Percentiles rank a stretch among this genome's conserved stretches.
phyloP scores from a whole-genome alignment of 2,888 invertebrate genomes.

The Agrilus cyanescens region DNA sequence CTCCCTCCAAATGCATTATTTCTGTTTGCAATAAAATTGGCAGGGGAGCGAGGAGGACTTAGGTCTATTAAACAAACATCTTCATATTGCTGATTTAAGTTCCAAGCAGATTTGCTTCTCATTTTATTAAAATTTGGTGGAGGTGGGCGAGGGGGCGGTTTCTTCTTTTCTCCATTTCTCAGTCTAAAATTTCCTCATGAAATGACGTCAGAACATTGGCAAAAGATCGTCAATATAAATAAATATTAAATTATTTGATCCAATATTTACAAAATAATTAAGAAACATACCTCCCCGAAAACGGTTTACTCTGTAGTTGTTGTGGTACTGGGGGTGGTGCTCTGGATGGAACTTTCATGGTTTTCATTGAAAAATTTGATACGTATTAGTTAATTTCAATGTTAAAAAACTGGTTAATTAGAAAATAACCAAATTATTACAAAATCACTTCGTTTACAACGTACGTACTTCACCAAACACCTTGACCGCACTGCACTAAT shows the following conservation, averaged over 20 bases:
- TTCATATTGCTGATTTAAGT: slow-evolving; percentile 26
- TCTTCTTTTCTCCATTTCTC: slow-evolving; percentile 39
- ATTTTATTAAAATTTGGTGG: slow-evolving; percentile 44
- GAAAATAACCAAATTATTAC: no score
- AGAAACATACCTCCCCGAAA: slow-evolving; percentile 5
- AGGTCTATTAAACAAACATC: slow-evolving; percentile 39
- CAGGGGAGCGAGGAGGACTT: slow-evolving; percentile 38
- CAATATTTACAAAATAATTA: no score
- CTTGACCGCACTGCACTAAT: no score
- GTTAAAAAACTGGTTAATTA: no score
- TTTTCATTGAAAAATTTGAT: slow-evolving; percentile 16
- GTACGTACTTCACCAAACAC: no score
- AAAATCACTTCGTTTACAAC: no score
- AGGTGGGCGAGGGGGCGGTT: slow-evolving; percentile 61
- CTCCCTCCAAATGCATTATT: slow-evolving; percentile 28
- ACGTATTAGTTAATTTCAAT: slow-evolving; percentile 7
- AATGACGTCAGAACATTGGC: no score
- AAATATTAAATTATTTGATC: no score
- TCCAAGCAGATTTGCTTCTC: slow-evolving; percentile 30
- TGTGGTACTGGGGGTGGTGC: slow-evolving; percentile 17
- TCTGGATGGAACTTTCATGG: slow-evolving; percentile 17
- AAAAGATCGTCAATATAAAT: no score
- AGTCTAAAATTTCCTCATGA: background rate
- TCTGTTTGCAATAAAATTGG: slow-evolving; percentile 29
- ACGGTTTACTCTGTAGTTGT: slow-evolving; percentile 9